phyloP scores from a whole-genome alignment of 2,888 invertebrate genomes.

The Lasioglossum lativentre region DNA sequence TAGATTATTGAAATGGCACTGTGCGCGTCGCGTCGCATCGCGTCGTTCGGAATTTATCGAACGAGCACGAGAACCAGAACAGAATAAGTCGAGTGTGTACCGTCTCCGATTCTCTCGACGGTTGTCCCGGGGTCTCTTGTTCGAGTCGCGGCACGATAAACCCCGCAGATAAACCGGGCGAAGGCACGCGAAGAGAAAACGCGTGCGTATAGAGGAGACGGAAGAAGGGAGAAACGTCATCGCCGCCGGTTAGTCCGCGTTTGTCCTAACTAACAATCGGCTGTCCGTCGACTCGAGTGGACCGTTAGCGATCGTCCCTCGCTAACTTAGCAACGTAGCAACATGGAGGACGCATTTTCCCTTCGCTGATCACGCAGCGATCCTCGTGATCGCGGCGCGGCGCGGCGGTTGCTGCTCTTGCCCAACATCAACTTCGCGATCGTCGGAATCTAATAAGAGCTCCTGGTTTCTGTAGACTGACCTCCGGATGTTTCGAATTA shows the following conservation, averaged over 20 bases:
- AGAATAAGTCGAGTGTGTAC: conserved; percentile 2
- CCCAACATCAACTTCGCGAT: conserved; percentile 40
- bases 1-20: neutral
- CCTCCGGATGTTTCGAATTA: conserved; percentile 42
- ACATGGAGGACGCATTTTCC: conserved; percentile 42
- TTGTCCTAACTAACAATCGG: conserved; percentile 76
- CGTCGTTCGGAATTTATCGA: conserved; percentile 34
- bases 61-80: conserved; percentile 11
- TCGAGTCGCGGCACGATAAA: conserved; percentile 61
- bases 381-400: conserved; percentile 14
- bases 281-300: conserved; percentile 78
- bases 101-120: conserved; percentile 3
- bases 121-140: conserved; percentile 17
- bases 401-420: neutral
- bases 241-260: conserved; percentile 58
- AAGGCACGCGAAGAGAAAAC: conserved; percentile 30
- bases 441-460: conserved; percentile 60
- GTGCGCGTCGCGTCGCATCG: neutral
- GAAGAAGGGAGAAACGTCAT: conserved; percentile 20
- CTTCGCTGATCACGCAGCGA: conserved; percentile 48
- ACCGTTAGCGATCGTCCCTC: conserved; percentile 76
- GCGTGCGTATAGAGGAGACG: conserved; percentile 16
- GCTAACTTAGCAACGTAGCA: conserved; percentile 66
- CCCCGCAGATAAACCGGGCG: conserved; percentile 58
- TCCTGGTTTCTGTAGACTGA: conserved; percentile 10